These are phyloP conservation scores for Scotopteryx bipunctaria DNA, from an alignment of 2,888 invertebrate genomes.

Conservation along the genomic window DNA sequence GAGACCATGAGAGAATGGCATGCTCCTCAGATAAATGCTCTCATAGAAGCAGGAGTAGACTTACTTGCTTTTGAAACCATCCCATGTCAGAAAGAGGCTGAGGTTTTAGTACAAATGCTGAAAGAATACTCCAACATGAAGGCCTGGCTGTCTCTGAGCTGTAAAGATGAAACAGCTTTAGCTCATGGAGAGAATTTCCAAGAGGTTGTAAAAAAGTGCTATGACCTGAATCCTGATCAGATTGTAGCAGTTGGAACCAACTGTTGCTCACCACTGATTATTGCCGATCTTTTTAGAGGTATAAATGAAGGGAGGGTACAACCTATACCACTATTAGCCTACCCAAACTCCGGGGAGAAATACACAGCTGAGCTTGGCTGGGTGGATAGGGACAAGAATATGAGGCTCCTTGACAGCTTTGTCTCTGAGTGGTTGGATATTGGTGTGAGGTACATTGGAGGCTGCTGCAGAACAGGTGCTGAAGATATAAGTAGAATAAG, in stretches of 20 bases:
- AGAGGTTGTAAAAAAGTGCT: constrained; percentile 86
- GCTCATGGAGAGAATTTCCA: constrained; percentile 91
- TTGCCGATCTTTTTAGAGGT: constrained; percentile 57
- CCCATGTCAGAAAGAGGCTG: constrained; percentile 92
- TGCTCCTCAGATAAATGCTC: constrained; percentile 88
- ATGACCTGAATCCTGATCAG: constrained; percentile 84
- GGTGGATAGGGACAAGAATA: constrained; percentile 85
- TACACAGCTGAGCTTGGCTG: constrained; percentile 86
- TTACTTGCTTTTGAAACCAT: constrained; percentile 96
- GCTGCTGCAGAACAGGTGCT: constrained; percentile 94
- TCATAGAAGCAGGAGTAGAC: constrained; percentile 91
- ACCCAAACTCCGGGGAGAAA: constrained; percentile 95
- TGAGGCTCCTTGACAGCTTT: constrained; percentile 84
- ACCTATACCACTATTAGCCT: constrained; percentile 89
- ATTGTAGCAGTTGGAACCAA: constrained; percentile 94
- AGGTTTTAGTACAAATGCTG: constrained; percentile 89
- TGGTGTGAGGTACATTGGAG: constrained; percentile 93
- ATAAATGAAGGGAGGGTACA: constrained; percentile 55
- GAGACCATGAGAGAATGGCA: constrained; percentile 91
- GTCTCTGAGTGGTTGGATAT: constrained; percentile 90
- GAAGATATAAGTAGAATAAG: constrained; percentile 88
- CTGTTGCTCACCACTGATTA: constrained; percentile 84
- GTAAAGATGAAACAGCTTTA: constrained; percentile 83
- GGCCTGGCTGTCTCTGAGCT: constrained; percentile 96
- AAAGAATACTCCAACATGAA: constrained; percentile 89